Conservation (phyloP, 2,113 vertebrate genomes). For the Seriola rivoliana region DNA sequence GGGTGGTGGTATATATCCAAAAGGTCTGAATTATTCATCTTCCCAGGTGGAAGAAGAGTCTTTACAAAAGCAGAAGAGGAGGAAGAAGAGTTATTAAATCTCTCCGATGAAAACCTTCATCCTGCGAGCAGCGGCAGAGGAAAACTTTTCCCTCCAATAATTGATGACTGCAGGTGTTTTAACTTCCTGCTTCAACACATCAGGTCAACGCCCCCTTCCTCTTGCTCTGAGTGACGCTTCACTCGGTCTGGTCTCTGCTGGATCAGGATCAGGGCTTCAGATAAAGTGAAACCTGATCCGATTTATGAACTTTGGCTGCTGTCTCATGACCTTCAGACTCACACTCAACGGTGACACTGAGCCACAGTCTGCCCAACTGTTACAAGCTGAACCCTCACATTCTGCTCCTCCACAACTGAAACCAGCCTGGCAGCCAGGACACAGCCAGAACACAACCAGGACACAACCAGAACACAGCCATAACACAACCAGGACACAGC, state of each 20-base stretch:
- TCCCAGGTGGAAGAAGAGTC: constrained; percentile 92
- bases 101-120: constrained; percentile 32
- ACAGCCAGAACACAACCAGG: too few species aligned
- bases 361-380: too few species aligned
- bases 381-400: too few species aligned
- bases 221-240: neutral
- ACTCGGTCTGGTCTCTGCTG: neutral
- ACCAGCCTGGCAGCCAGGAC: neutral
- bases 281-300: neutral
- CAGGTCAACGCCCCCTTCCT: neutral
- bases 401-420: neutral
- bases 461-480: too few species aligned
- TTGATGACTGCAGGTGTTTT: constrained; percentile 50
- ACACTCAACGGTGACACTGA: too few species aligned
- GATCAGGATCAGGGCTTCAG: neutral
- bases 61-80: constrained; percentile 83
- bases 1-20: constrained; percentile 86
- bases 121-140: neutral
- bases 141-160: constrained; percentile 32
- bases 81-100: constrained; percentile 66
- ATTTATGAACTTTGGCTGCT: neutral
- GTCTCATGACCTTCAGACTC: neutral
- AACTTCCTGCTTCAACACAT: constrained; percentile 33
- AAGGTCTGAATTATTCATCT: constrained; percentile 94
- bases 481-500: too few species aligned